Evolutionary conservation across 2,113 vertebrate genomes (phyloP).

Genomic region (Lagopus muta): DNA sequence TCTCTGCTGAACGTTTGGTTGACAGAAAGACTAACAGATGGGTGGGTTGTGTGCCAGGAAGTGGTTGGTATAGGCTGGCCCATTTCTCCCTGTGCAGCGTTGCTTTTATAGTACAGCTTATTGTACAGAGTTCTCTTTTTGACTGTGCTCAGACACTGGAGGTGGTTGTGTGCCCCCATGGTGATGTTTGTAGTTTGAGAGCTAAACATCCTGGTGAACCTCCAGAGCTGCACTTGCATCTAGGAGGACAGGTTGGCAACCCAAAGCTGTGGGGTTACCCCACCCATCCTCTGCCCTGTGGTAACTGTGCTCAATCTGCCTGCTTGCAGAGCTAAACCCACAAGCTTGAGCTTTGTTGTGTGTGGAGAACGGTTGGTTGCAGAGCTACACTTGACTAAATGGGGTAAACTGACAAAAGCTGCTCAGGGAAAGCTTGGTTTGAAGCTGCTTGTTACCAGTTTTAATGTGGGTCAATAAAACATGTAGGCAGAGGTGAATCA

Average conservation of each 20-base stretch:
- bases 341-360: neutral
- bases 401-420: neutral
- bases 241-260: neutral
- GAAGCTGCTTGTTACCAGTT: neutral
- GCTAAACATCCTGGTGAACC: no score
- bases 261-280: neutral
- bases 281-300: neutral
- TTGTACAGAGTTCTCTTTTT: neutral
- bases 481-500: neutral
- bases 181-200: fast-evolving
- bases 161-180: neutral
- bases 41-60: neutral
- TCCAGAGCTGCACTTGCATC: neutral
- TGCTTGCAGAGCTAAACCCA: fast-evolving
- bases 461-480: neutral
- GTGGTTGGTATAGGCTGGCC: neutral
- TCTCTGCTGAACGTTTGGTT: neutral
- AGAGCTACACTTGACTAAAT: neutral
- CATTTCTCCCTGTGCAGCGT: fast-evolving
- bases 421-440: neutral
- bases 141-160: neutral
- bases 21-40: neutral
- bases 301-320: neutral
- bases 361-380: fast-evolving
- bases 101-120: fast-evolving